These are phyloP conservation scores for Microcebus tavaratra DNA, from an alignment of 2,113 vertebrate genomes.

Conservation along the genomic window DNA sequence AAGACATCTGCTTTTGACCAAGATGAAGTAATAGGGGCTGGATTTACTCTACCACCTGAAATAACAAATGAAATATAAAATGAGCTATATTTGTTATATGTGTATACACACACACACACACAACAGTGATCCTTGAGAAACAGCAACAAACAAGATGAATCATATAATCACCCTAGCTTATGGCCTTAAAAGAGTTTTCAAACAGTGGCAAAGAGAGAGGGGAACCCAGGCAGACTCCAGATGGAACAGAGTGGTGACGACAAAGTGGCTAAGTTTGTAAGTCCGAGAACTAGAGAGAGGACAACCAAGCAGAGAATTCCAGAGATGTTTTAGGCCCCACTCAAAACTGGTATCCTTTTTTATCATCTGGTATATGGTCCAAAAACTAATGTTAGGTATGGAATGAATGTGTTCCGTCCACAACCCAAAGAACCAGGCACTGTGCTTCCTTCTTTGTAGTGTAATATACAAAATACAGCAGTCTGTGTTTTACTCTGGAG, in stretches of 20 bases:
- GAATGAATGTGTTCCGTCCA: background rate
- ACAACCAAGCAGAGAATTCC: background rate
- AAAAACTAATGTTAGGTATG: background rate
- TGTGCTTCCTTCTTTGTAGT: background rate
- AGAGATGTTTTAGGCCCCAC: background rate
- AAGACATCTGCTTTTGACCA: background rate
- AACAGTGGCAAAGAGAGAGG: background rate
- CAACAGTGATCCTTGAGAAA: background rate
- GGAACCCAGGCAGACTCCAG: background rate
- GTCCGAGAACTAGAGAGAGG: background rate
- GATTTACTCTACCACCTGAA: background rate
- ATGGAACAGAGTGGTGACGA: background rate
- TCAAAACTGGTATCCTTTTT: background rate
- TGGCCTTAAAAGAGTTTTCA: background rate
- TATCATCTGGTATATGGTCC: background rate
- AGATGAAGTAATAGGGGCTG: background rate
- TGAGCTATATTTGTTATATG: background rate
- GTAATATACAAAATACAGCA: background rate
- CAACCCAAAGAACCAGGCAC: background rate
- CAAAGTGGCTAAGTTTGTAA: background rate
- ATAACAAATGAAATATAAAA: constrained; percentile 1
- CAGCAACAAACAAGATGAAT: background rate
- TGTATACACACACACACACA: background rate
- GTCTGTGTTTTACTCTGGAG: background rate
- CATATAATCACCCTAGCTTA: background rate